These are phyloP conservation scores for Rhagium mordax DNA, from an alignment of 2,888 invertebrate species.

Conservation along the genomic window DNA sequence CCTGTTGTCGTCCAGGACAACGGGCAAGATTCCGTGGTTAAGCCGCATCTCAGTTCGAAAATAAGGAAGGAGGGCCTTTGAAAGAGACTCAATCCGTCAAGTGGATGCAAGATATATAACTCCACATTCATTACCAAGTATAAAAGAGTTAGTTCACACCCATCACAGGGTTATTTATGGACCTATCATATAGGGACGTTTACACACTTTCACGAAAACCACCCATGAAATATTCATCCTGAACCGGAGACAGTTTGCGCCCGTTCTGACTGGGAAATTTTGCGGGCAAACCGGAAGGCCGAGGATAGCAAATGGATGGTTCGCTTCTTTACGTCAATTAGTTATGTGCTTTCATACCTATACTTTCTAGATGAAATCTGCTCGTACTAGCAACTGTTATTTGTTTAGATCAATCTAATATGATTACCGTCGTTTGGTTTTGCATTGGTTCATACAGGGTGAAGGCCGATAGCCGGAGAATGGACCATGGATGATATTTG, in stretches of 20 bases:
- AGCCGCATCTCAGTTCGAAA: not conserved
- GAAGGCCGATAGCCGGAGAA: too few relatives aligned
- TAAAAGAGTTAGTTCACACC: constrained; percentile 4
- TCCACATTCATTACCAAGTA: constrained; percentile 8
- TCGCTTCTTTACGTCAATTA: not conserved
- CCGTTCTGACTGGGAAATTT: constrained; percentile 2
- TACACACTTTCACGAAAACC: not conserved
- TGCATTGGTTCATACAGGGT: too few relatives aligned
- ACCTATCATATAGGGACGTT: not conserved
- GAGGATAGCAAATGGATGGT: not conserved
- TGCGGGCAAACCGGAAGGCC: not conserved
- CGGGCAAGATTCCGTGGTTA: not conserved
- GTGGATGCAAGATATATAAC: not conserved
- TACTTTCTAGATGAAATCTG: too few relatives aligned
- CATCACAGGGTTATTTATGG: constrained; percentile 7
- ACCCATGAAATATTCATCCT: constrained; percentile 7
- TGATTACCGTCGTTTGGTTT: too few relatives aligned
- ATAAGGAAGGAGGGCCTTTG: not conserved
- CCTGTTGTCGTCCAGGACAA: constrained; percentile 5
- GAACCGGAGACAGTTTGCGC: not conserved
- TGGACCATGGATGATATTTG: too few relatives aligned
- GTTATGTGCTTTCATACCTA: too few relatives aligned
- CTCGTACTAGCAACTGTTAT: too few relatives aligned
- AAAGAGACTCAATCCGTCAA: not conserved
- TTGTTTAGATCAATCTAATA: too few relatives aligned